Percentiles rank a stretch among this genome's conserved stretches.
phyloP scores from a whole-genome alignment of 2,888 invertebrate species.

The Luffia ferchaultella region DNA sequence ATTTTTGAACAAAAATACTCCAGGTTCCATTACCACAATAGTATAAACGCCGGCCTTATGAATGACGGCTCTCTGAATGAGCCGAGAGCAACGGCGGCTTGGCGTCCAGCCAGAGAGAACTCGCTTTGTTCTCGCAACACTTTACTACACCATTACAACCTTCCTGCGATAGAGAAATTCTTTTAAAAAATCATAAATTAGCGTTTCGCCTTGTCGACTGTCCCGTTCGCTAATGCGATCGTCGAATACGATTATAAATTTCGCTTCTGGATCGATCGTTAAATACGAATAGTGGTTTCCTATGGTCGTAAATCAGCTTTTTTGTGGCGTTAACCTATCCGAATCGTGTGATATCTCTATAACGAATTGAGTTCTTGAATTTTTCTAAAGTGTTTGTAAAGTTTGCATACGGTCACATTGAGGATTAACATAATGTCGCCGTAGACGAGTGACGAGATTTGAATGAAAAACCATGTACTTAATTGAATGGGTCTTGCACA shows the following conservation, averaged over 20 bases:
- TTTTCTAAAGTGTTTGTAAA: too few species aligned
- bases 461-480: too few species aligned
- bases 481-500: too few species aligned
- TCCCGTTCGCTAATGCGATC: conserved; percentile 5
- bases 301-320: conserved; percentile 1
- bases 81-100: not conserved
- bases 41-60: not conserved
- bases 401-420: too few species aligned
- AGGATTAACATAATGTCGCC: too few species aligned
- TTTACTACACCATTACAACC: conserved; percentile 23
- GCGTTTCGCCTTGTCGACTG: conserved; percentile 3
- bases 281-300: too few species aligned
- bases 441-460: too few species aligned
- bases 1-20: too few species aligned
- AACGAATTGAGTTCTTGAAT: too few species aligned
- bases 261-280: not conserved
- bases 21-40: too few species aligned
- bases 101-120: conserved; percentile 12
- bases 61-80: conserved; percentile 1
- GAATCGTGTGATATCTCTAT: not conserved
- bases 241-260: not conserved
- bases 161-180: conserved; percentile 23
- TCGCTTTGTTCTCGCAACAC: conserved; percentile 39
- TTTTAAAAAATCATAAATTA: conserved; percentile 33
- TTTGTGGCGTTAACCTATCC: not conserved